These are phyloP conservation scores for Elachura formosa DNA, from an alignment of 2,113 vertebrate genomes.

Conservation along the genomic window DNA sequence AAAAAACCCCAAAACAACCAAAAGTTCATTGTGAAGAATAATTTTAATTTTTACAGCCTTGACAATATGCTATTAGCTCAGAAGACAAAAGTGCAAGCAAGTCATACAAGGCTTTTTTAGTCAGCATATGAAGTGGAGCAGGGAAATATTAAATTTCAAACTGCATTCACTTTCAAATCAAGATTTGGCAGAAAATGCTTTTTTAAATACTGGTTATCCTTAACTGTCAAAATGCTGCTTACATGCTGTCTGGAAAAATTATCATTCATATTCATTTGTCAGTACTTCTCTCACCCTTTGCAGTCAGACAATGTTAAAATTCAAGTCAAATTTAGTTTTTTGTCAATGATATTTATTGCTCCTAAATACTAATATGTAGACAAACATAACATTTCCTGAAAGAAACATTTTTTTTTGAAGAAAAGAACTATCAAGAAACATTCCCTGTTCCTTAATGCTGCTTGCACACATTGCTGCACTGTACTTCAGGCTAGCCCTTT, in stretches of 20 bases:
- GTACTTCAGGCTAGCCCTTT: background rate
- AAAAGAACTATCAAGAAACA: no score
- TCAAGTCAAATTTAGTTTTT: constrained; percentile 2
- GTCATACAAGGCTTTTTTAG: background rate
- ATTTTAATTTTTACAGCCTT: background rate
- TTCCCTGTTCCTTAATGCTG: background rate
- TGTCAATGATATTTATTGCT: background rate
- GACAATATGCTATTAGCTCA: background rate
- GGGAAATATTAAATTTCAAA: background rate
- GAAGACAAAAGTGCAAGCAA: background rate
- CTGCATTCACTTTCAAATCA: background rate
- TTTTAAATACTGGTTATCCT: constrained; percentile 13
- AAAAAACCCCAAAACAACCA: background rate
- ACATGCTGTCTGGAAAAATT: background rate
- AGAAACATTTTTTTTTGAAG: no score
- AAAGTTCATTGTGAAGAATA: background rate
- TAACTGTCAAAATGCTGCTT: background rate
- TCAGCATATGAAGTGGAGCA: background rate
- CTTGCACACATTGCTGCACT: background rate
- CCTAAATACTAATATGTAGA: background rate
- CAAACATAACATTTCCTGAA: no score
- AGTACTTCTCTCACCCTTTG: background rate
- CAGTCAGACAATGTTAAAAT: background rate
- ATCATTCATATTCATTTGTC: constrained; percentile 7
- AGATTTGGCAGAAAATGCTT: background rate